Evolutionary conservation across 1,140 invertebrate genomes (phyloP), one percentile per base, ranked within the genome.

Genomic region (Chironomus tepperi): DNA sequence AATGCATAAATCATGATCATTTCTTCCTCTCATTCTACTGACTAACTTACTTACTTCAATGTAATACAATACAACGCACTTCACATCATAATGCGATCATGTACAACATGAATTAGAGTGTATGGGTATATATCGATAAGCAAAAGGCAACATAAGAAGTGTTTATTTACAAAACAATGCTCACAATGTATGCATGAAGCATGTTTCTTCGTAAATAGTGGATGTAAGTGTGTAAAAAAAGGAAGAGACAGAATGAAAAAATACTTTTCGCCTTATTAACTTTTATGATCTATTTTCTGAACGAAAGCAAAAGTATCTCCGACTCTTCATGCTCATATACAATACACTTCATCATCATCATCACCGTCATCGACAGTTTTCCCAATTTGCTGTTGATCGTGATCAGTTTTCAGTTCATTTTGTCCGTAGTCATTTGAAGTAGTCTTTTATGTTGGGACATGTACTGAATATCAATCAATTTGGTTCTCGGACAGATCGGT

Each of bases 271-370:
- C 16, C 19, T 19, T 19, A 70, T 70, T 70, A 70, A 70, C 19
- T 70, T 70, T 70, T 70, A 70, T 70, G 65, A 70, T 70, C 65
- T 70, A 70, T 70, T 70, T 70, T 70, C 18, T 21, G 65, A 70
- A 70, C 65, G 65, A 70, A 70, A 19, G 7, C 47, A 57, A 57
- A 12, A 57, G 9, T 57, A 12, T n/a, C n/a, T 57, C 47, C 10
- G n/a, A 10, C n/a, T 57, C n/a, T 57, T 57, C n/a, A 12, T 57
- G n/a, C n/a, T 10, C 47, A 12, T 57, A 12, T 10, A 57, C 9
- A 57, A 12, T n/a, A 57, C 9, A 57, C 47, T 12, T n/a, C 47
- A 57, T n/a, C n/a, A 57, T n/a, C n/a, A 57, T 57, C 10, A 57
- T 57, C 10, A 57, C 47, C 9, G 10, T 10, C 47, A 12, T 10